Evolutionary conservation across 2,113 vertebrate genomes (phyloP), one percentile per base, ranked within the genome.

Genomic region (Megaceryle maxima): DNA sequence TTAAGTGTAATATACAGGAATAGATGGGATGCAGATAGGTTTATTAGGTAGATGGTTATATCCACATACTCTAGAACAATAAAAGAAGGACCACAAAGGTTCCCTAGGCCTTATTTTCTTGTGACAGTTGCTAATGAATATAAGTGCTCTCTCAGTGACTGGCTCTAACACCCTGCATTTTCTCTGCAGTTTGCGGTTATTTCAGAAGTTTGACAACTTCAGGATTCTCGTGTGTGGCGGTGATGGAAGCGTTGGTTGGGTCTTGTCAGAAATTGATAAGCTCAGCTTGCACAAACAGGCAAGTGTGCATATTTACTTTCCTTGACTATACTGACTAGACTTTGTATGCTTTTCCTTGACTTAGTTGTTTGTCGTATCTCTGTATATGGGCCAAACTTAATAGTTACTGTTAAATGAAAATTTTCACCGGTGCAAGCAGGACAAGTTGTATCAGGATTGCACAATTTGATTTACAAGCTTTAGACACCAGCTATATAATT

Each of bases 161-260:
- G 72, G 22, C 59, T 92, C 84, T 94, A 90, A 96, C 66, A 63
- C n/a, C 21, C 20, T 89, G 24, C 7, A 13, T 97, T 98, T 70
- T 97, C 56, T 96, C 96, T 97, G 80, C 98, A 99, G 99, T 87
- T 98, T 99, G 94, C 98, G 99, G 57, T 98, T 99, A 87, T 99
- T 99, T 97, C 99, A 99, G 97, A 99, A 99, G 97, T 99, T 99
- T 92, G 99, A 99, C 97, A 99, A 99, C 97, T 99, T 99, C 96
- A 98, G 99, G 94, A 99, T 99, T 93, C 98, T 99, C 63, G 99
- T 99, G 41, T 99, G 99, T 85, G 99, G 99, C 25, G 99, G 99
- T 4, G 99, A 99, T 84, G 99, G 99, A 88, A 99, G 99, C 6
- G 99, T 99, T 44, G 99, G 99, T 75, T 99, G 99, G 99, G 99